Evolutionary conservation across 2,113 vertebrate genomes (phyloP), one percentile per base, ranked within the genome.

Genomic region (Melanerpes formicivorus): DNA sequence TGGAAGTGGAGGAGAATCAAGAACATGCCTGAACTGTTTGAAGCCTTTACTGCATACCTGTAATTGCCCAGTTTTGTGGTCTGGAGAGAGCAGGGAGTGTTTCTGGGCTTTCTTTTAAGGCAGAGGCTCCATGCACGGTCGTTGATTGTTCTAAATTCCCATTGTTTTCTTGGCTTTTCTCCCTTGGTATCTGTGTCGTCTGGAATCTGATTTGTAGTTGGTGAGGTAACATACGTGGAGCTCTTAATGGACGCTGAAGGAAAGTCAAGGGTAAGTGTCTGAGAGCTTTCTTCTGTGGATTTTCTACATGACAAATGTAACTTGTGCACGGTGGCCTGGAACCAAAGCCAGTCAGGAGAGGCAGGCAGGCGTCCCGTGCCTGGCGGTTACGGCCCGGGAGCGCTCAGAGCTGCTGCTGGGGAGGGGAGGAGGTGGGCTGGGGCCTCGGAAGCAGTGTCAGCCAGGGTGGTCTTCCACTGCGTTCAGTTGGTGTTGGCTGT

Each of bases 181-280:
- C 99, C 99, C 98, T 99, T 99, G 99, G 99, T 99, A 98, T 99
- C 97, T 98, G 98, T 99, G 98, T 99, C 99, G 98, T 99, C 99
- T 99, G 99, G 99, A 99, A 99, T 99, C 99, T 99, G 99, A 99
- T 99, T 99, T 99, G 98, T 99, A 99, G 99, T 99, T 99, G 99
- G 99, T 99, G 99, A 99, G 99, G 99, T 99, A 98, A 99, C 99
- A 99, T 99, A 99, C 99, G 99, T 99, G 99, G 99, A 99, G 98
- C 99, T 99, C 99, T 99, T 99, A 99, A 99, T 99, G 99, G 99
- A 99, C 99, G 99, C 98, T 97, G 99, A 99, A 99, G 99, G 99
- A 98, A 99, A 99, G 98, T 99, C 99, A 98, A 99, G 99, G 99
- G 99, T 99, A 99, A 99, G 99, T 99, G 98, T 98, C 97, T 98